A percentile compares a stretch with the other conserved stretches of the same genome.
Evolutionary conservation across 2,888 invertebrate genomes (phyloP).

Genomic region (Dione juno): DNA sequence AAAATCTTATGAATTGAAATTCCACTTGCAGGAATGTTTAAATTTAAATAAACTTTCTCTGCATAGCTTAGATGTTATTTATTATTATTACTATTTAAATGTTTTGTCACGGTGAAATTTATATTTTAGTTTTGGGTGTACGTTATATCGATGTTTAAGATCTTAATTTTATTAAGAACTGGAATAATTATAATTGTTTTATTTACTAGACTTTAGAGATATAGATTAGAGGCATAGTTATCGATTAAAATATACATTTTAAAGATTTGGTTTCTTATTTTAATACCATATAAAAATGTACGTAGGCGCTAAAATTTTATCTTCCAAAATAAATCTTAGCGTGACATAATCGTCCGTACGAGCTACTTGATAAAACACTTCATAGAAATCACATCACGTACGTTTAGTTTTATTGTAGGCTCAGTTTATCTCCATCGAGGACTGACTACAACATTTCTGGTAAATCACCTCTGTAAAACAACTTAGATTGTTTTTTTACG

Average conservation of each 20-base stretch:
- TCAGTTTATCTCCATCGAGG: slow-evolving; percentile 44
- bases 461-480: slow-evolving; percentile 43
- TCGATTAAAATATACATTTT: too few species aligned
- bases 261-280: too few species aligned
- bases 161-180: too few species aligned
- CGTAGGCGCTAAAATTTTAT: slow-evolving; percentile 23
- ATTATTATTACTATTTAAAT: too few species aligned
- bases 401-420: slow-evolving; percentile 41
- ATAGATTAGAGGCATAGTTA: too few species aligned
- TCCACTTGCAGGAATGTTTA: neutral
- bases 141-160: slow-evolving; percentile 1
- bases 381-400: slow-evolving; percentile 44
- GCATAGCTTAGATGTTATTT: neutral
- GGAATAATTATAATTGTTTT: too few species aligned
- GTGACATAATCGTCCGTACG: slow-evolving; percentile 23
- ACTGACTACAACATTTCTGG: slow-evolving; percentile 38
- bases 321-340: slow-evolving; percentile 14
- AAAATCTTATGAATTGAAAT: neutral
- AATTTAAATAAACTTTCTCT: neutral
- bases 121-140: neutral
- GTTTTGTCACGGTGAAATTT: neutral
- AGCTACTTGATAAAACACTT: slow-evolving; percentile 30
- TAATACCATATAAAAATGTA: slow-evolving; percentile 10
- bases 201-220: too few species aligned
- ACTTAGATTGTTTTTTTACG: slow-evolving; percentile 45